Conservation (phyloP, 2,888 invertebrate genomes). For the Xanthia togata region DNA sequence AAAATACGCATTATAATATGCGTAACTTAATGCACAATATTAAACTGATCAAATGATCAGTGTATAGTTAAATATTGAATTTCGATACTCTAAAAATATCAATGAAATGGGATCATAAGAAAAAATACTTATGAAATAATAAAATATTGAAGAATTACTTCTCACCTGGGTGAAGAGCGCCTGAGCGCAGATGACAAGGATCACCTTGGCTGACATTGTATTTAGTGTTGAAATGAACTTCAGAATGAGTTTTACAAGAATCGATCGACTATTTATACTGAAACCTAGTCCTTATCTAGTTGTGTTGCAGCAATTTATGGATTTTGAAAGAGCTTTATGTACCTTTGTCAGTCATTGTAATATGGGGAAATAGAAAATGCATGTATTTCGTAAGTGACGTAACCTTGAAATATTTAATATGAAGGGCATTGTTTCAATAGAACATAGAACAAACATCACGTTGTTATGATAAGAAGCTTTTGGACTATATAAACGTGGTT, state of each 20-base stretch:
- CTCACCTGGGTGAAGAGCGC: constrained; percentile 34
- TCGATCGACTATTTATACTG: not conserved
- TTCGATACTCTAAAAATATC: too few species aligned
- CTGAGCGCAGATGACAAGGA: constrained; percentile 26
- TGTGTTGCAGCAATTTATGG: constrained; percentile 8
- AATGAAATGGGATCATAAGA: too few species aligned
- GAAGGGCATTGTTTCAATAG: not conserved
- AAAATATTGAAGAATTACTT: not conserved
- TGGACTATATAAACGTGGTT: not conserved
- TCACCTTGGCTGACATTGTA: constrained; percentile 24
- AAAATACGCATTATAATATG: too few species aligned
- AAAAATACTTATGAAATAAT: too few species aligned
- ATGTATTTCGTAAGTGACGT: constrained; percentile 4
- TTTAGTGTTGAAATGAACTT: not conserved
- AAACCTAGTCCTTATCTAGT: constrained; percentile 9
- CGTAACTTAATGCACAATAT: too few species aligned
- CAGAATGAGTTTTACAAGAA: not conserved
- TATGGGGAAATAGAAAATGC: constrained; percentile 6
- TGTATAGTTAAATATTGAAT: too few species aligned
- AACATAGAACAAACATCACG: not conserved
- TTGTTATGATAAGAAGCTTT: not conserved
- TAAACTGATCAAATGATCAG: too few species aligned
- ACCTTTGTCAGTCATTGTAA: constrained; percentile 8
- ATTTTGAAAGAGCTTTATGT: not conserved
- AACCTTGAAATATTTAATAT: not conserved